Evolutionary conservation across 1,140 invertebrate genomes (phyloP), one percentile per base, ranked within the genome.

Genomic region (Frieseomelitta varia): DNA sequence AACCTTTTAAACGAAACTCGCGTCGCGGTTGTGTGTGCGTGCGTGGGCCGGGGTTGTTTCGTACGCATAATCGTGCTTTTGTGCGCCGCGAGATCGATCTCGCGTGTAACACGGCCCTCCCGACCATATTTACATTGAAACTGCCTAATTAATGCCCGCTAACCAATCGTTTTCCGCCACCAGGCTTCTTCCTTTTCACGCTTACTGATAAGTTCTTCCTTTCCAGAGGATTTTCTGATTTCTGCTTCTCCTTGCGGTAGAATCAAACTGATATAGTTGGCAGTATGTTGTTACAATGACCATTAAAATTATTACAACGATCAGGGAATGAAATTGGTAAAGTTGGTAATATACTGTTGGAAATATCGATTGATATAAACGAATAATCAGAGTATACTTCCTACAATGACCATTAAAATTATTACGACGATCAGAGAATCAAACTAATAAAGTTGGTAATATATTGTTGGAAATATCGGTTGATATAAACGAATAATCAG

Each of bases 1-100:
- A 53, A 34, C 56, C 85, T 82, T 90, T 90, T 87, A 90, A n/a
- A 90, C 79, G 77, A 88, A 88, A 90, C 71, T 85, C 71, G 63
- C 65, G 76, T 82, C 81, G 78, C 63, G 74, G 39, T 72, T 83
- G 34, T 51, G 24, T 39, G 53, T 55, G 69, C 24, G 53, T 51
- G 30, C 27, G 78, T 76, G 78, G 61, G 75, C 84, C 63, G 86
- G 74, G 73, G 79, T 84, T 68, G 85, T 82, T 88, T 88, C 87
- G 86, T n/a, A 67, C 87, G 87, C 83, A 74, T 88, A 88, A 88
- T 88, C 81, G 75, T 77, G 61, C 81, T 82, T 87, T 88, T 75
- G 81, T 65, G 17, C 78, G 47, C 73, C 79, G 53, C 77, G 63
- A 75, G 75, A 88, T 79, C 84, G 74, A 39, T 84, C 47, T 51